phyloP scores from a whole-genome alignment of 2,113 vertebrate species.

The Alces alces region DNA sequence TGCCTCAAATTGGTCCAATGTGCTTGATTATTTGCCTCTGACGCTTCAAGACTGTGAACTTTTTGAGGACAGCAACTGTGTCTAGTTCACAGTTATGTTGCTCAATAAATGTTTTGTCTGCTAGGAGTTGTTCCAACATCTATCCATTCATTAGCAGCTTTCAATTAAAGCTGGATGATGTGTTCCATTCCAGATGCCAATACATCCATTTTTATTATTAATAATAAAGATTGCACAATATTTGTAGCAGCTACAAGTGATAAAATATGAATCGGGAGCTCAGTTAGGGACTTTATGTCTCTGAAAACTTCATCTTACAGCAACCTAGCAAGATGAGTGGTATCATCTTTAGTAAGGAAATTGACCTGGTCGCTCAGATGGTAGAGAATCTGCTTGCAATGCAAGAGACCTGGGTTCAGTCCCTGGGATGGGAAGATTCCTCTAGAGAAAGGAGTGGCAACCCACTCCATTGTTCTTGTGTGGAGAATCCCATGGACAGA shows the following conservation, averaged over 20 bases:
- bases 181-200: neutral
- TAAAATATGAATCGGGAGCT: neutral
- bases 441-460: neutral
- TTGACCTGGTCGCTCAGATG: neutral
- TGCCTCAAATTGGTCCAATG: neutral
- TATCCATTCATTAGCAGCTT: neutral
- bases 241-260: neutral
- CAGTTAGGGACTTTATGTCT: neutral
- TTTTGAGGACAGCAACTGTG: neutral
- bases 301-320: neutral
- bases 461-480: neutral
- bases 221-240: neutral
- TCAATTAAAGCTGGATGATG: neutral
- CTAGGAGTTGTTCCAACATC: neutral
- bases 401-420: neutral
- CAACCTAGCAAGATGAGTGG: neutral
- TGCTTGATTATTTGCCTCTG: neutral
- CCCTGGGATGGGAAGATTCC: neutral
- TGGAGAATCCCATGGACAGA: neutral
- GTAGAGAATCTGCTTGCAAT: neutral
- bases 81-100: neutral
- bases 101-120: neutral
- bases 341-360: neutral
- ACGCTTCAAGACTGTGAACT: neutral
- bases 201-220: conserved; percentile 19